Conservation (phyloP, 2,113 vertebrate genomes). For the Tupaia chinensis region DNA sequence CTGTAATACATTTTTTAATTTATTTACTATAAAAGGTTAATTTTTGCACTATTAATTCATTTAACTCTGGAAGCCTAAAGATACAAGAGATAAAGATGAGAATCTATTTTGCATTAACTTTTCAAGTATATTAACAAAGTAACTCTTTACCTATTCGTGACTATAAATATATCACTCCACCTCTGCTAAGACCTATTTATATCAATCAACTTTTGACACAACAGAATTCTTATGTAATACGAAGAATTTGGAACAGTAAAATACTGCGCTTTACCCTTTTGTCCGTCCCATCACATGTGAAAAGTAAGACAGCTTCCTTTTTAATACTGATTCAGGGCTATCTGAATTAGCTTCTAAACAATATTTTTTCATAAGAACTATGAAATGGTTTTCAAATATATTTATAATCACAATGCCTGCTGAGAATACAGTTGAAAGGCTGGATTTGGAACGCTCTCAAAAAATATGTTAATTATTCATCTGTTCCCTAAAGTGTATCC, state of each 20-base stretch:
- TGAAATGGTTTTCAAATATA: not conserved
- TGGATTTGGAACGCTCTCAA: constrained; percentile 20
- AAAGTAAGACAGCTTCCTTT: not conserved
- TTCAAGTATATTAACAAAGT: constrained; percentile 66
- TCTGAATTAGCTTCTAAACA: constrained; percentile 18
- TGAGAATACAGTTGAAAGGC: constrained; percentile 49
- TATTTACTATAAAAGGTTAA: constrained; percentile 38
- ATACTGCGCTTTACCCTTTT: constrained; percentile 24
- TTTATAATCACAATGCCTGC: not conserved
- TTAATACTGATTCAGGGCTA: not conserved
- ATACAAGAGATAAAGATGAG: constrained; percentile 57
- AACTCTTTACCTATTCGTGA: constrained; percentile 62
- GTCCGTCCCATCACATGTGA: not conserved
- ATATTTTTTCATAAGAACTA: constrained; percentile 38
- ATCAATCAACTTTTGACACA: constrained; percentile 75
- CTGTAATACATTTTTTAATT: not conserved
- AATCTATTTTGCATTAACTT: constrained; percentile 58
- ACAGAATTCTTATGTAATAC: constrained; percentile 67
- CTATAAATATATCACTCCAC: constrained; percentile 73
- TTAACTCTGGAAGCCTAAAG: constrained; percentile 41
- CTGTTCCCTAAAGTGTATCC: not conserved
- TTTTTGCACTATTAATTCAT: constrained; percentile 40
- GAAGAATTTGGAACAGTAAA: constrained; percentile 22
- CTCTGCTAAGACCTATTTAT: constrained; percentile 74
- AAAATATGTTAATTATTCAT: not conserved